Evolutionary conservation across 2,888 invertebrate genomes (phyloP).

Genomic region (Aporophyla nigra): DNA sequence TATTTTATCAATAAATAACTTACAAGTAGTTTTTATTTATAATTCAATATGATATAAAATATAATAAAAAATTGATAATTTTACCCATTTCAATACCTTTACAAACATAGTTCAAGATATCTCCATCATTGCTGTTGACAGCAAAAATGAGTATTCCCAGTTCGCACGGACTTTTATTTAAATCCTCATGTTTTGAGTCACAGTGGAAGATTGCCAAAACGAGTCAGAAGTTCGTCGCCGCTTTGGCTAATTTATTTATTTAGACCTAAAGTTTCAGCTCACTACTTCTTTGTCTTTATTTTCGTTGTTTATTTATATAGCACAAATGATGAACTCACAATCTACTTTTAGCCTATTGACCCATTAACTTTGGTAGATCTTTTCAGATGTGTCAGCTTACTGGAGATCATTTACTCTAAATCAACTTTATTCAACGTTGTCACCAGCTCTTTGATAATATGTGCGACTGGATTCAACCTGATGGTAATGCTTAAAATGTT

Average conservation of each 20-base stretch:
- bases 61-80: too few relatives aligned
- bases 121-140: conserved; percentile 12
- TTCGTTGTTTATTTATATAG: conserved; percentile 28
- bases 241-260: conserved; percentile 51
- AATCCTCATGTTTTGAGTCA: conserved; percentile 44
- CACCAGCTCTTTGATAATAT: conserved; percentile 78
- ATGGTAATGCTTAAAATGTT: conserved; percentile 65
- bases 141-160: conserved; percentile 24
- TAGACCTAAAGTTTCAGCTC: conserved; percentile 29
- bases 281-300: conserved; percentile 27
- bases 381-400: conserved; percentile 77
- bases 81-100: not conserved
- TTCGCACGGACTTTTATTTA: conserved; percentile 37
- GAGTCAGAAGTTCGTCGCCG: conserved; percentile 40
- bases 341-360: not conserved
- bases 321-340: conserved; percentile 2
- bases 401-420: conserved; percentile 76
- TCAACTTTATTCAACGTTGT: conserved; percentile 77
- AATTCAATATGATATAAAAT: too few relatives aligned
- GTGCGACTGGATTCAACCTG: conserved; percentile 79
- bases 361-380: not conserved
- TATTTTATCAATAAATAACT: too few relatives aligned
- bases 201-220: conserved; percentile 61
- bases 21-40: too few relatives aligned
- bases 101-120: conserved; percentile 15